phyloP scores from a whole-genome alignment of 2,113 vertebrate genomes.

The Aleadryas rufinucha region DNA sequence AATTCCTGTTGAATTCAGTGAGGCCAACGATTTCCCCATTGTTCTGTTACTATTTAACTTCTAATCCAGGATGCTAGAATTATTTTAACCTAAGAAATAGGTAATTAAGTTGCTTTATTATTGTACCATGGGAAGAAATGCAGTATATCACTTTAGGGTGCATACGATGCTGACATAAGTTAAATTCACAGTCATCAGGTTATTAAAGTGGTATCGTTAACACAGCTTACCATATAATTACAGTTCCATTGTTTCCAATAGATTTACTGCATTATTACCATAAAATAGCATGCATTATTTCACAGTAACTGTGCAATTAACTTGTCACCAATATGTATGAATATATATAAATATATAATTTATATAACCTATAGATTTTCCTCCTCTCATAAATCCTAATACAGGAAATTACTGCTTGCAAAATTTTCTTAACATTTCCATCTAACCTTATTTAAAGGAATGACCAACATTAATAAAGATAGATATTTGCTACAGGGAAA shows the following conservation, averaged over 20 bases:
- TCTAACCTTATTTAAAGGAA: conserved; percentile 1
- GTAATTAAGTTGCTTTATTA: conserved; percentile 2
- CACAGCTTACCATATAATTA: conserved; percentile 60
- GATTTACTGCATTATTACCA: conserved; percentile 69
- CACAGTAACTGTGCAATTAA: conserved; percentile 57
- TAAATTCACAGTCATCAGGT: conserved; percentile 45
- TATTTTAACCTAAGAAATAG: not conserved
- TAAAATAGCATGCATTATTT: conserved; percentile 62
- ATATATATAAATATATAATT: conserved; percentile 61
- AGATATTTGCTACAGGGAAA: not conserved
- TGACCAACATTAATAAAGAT: conserved; percentile 20
- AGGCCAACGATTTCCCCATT: not conserved
- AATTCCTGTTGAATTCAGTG: not conserved
- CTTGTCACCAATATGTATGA: conserved; percentile 47
- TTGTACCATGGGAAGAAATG: not conserved
- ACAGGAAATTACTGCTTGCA: conserved; percentile 2
- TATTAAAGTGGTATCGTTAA: conserved; percentile 52
- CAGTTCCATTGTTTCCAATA: conserved; percentile 56
- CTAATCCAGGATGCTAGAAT: not conserved
- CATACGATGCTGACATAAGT: not conserved
- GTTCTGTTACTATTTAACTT: not conserved
- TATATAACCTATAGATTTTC: conserved; percentile 57
- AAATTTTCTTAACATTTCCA: conserved; percentile 26
- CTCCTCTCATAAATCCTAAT: conserved; percentile 40
- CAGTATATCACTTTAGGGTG: not conserved